These are phyloP conservation scores for Pseudochirops cupreus DNA, from an alignment of 2,797 vertebrate species.

Conservation along the genomic window DNA sequence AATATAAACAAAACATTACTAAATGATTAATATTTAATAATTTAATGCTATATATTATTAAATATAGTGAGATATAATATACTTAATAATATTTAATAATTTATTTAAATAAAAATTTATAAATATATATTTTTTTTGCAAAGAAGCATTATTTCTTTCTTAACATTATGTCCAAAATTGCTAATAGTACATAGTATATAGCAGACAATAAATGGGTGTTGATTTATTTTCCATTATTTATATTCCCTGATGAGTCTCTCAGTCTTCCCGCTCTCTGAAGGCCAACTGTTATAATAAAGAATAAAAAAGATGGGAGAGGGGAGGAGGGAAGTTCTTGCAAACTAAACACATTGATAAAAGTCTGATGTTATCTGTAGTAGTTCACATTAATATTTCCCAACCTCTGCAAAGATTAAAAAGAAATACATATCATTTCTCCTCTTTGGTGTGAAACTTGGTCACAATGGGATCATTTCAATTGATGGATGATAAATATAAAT, in stretches of 20 bases:
- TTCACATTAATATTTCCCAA: background rate
- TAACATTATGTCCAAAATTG: background rate
- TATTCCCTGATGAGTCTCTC: background rate
- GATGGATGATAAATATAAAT: background rate
- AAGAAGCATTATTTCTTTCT: background rate
- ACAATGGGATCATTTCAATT: background rate
- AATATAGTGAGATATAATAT: background rate
- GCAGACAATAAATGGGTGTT: background rate
- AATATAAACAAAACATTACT: background rate
- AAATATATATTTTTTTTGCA: background rate
- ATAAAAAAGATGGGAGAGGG: background rate
- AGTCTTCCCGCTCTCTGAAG: background rate
- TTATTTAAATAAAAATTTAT: background rate
- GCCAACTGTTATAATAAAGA: background rate
- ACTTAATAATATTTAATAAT: background rate
- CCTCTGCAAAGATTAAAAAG: background rate
- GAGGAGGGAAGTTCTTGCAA: background rate
- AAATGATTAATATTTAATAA: background rate
- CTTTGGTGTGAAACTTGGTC: background rate
- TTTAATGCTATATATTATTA: background rate
- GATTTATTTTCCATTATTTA: background rate
- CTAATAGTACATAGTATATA: background rate
- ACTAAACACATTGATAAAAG: background rate
- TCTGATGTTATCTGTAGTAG: background rate
- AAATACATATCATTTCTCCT: background rate